phyloP scores from a whole-genome alignment of 2,888 invertebrate species.

The Pilophorus perplexus region DNA sequence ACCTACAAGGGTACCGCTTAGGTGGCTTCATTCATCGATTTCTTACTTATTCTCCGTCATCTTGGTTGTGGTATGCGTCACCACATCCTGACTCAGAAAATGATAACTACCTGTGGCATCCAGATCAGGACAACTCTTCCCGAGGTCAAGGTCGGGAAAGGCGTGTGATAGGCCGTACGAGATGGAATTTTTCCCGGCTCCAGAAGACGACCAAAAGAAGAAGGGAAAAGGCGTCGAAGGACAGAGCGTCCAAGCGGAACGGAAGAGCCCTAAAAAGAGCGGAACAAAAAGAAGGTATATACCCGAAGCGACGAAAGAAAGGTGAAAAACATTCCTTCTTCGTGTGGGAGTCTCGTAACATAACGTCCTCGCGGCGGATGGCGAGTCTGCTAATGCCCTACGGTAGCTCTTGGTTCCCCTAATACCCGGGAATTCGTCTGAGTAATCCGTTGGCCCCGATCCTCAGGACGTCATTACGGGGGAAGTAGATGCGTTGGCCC shows the following conservation, averaged over 20 bases:
- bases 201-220: conserved; percentile 2
- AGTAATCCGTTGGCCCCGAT: not conserved
- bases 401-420: not conserved
- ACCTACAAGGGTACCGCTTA: too few species aligned
- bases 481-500: not conserved
- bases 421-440: conserved; percentile 3
- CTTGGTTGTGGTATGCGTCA: not conserved
- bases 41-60: not conserved
- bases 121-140: not conserved
- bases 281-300: conserved; percentile 1
- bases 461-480: not conserved
- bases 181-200: conserved; percentile 20
- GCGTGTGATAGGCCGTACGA: conserved; percentile 42
- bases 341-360: conserved; percentile 15
- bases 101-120: not conserved
- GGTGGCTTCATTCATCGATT: not conserved
- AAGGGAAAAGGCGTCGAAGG: conserved; percentile 16
- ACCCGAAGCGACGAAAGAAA: conserved; percentile 24
- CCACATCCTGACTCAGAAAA: conserved; percentile 11
- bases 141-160: conserved; percentile 40
- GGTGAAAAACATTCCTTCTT: conserved; percentile 23
- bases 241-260: conserved; percentile 23
- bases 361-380: not conserved
- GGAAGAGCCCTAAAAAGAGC: conserved; percentile 16
- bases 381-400: conserved; percentile 13